phyloP scores from a whole-genome alignment of 2,113 vertebrate species.

The Odocoileus virginianus region DNA sequence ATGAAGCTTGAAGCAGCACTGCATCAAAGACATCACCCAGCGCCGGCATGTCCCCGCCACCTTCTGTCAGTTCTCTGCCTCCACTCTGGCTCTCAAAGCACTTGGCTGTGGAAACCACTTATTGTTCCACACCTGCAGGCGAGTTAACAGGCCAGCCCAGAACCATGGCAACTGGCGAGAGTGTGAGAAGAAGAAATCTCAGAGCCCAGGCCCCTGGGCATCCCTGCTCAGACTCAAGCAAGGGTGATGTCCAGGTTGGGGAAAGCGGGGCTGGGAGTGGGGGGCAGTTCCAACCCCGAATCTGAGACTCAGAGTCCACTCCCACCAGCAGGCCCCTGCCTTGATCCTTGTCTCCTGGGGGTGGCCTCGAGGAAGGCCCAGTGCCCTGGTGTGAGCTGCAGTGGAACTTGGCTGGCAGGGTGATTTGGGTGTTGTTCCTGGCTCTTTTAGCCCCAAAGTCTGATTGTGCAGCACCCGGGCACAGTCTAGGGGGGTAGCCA shows the following conservation, averaged over 20 bases:
- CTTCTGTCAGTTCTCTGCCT: neutral
- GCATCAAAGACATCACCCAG: neutral
- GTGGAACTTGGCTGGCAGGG: neutral
- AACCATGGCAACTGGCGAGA: conserved; percentile 18
- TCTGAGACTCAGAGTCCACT: neutral
- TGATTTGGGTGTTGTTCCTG: neutral
- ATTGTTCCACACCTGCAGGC: neutral
- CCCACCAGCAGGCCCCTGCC: neutral
- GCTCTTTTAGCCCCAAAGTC: neutral
- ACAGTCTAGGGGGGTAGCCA: neutral
- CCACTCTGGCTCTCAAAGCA: neutral
- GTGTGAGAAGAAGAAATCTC: neutral
- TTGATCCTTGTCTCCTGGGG: neutral
- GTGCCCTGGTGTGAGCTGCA: neutral
- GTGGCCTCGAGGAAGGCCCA: neutral
- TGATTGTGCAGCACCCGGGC: neutral
- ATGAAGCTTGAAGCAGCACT: neutral
- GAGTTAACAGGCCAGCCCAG: neutral
- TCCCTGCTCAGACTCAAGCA: neutral
- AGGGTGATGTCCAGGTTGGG: neutral
- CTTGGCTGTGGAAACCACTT: conserved; percentile 17
- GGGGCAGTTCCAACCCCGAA: too few species aligned
- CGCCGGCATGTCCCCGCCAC: accelerated
- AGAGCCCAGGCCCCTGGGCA: neutral
- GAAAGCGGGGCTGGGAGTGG: neutral